These are phyloP conservation scores for Taurulus bubalis DNA, from an alignment of 2,113 vertebrate genomes.

Conservation along the genomic window DNA sequence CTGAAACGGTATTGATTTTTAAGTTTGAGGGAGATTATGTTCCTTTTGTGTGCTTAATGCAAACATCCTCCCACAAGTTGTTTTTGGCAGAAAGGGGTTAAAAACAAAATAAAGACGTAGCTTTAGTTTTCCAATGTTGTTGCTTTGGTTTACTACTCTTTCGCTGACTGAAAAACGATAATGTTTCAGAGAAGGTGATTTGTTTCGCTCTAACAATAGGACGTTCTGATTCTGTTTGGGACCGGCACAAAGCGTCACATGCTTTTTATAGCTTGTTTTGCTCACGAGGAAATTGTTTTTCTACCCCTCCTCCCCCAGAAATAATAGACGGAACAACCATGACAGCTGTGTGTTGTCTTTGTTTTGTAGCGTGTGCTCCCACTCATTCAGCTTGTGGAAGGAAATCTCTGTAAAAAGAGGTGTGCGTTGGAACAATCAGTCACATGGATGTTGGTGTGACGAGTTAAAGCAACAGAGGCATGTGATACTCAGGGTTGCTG, in stretches of 20 bases:
- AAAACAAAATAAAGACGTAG: slow-evolving; percentile 24
- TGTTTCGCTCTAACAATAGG: slow-evolving; percentile 35
- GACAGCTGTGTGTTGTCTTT: slow-evolving; percentile 6
- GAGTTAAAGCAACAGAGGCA: background rate
- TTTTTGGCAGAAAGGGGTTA: background rate
- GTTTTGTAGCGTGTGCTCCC: slow-evolving; percentile 22
- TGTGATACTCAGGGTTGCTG: background rate
- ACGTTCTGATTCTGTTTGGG: slow-evolving; percentile 23
- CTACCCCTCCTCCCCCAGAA: background rate
- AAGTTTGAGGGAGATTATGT: slow-evolving; percentile 20
- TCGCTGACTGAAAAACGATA: background rate
- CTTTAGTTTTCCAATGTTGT: background rate
- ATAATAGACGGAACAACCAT: slow-evolving; percentile 44
- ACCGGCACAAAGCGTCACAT: slow-evolving; percentile 55
- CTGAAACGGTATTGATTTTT: slow-evolving; percentile 62
- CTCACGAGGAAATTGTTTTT: slow-evolving; percentile 23
- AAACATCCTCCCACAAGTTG: slow-evolving; percentile 7
- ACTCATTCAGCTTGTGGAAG: slow-evolving; percentile 21
- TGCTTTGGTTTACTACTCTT: slow-evolving; percentile 18
- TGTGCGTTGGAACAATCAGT: slow-evolving; percentile 30
- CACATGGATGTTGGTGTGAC: slow-evolving; percentile 23
- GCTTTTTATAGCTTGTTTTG: slow-evolving; percentile 30
- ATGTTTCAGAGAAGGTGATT: slow-evolving; percentile 10
- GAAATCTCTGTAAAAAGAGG: slow-evolving; percentile 18
- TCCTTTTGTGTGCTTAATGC: slow-evolving; percentile 16